phyloP scores from a whole-genome alignment of 2,888 invertebrate species.

The Hyposoter didymator region DNA sequence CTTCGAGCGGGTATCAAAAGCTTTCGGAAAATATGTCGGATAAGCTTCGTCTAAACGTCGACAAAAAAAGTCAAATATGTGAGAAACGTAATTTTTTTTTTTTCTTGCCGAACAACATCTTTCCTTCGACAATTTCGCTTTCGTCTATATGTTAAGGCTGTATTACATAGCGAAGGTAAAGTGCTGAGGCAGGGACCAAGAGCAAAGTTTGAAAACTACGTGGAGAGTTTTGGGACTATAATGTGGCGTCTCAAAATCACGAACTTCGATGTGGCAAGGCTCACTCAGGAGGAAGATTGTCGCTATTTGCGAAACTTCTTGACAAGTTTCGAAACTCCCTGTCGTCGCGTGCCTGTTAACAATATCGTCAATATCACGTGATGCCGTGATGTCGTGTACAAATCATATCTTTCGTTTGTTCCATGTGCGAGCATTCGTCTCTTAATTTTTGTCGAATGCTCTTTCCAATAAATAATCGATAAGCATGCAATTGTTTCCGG shows the following conservation, averaged over 20 bases:
- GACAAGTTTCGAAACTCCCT: conserved; percentile 51
- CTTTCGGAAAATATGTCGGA: background rate
- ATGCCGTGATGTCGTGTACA: conserved; percentile 33
- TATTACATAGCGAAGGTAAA: conserved; percentile 47
- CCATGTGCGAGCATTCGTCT: background rate
- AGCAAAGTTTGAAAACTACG: conserved; percentile 73
- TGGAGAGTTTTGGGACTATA: conserved; percentile 69
- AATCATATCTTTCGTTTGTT: conserved; percentile 40
- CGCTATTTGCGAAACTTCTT: conserved; percentile 55
- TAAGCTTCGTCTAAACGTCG: background rate
- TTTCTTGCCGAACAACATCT: conserved; percentile 10
- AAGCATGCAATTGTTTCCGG: background rate
- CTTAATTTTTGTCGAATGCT: background rate
- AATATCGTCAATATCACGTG: background rate
- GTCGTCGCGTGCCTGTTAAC: conserved; percentile 46
- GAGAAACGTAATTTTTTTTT: background rate
- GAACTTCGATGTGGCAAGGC: conserved; percentile 65
- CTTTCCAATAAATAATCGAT: background rate
- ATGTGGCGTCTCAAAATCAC: conserved; percentile 69
- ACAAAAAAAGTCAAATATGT: background rate
- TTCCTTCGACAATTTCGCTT: conserved; percentile 1
- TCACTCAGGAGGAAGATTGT: conserved; percentile 49
- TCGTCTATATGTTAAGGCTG: conserved; percentile 25
- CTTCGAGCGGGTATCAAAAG: background rate
- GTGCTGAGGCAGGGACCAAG: conserved; percentile 66